Evolutionary conservation across 2,113 vertebrate species (phyloP), one percentile per base, ranked within the genome.

Genomic region (Dicaeum eximium): DNA sequence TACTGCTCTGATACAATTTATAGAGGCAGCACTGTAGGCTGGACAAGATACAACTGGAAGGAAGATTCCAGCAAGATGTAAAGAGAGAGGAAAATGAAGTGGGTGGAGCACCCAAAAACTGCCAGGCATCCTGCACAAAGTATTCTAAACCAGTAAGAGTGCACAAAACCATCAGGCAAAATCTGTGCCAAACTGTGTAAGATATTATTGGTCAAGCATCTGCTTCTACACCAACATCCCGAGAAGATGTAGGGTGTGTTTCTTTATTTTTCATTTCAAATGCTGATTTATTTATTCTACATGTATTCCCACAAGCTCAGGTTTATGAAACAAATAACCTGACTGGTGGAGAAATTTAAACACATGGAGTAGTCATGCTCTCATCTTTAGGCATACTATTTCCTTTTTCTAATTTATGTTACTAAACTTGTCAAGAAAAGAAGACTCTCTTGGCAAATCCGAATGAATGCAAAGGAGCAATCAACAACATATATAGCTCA

Each of bases 261-360:
- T 62, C 77, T n/a, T 69, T n/a, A 51, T 73, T 96, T 96, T 87
- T 65, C 21, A 82, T 93, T 96, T 95, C 86, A 92, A 67, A 93
- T 74, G 83, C 51, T 72, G 74, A 96, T 92, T 94, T 91, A 96
- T 91, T 95, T 92, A 91, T 40, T 61, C 87, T 90, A 47, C 38
- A 0, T 18, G 12, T 77, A 57, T 54, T 92, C 45, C 42, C 50
- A 62, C 50, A 42, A 89, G 78, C 44, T 85, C 93, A 92, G 54
- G 83, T 95, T 95, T 95, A 95, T 12, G 53, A 96, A 97, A 95
- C 75, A 97, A 97, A 93, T 88, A 96, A 96, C 33, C 61, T 50
- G 51, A 74, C 51, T 25, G 11, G 73, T 80, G 71, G 24, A 91
- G 88, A 84, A 90, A 81, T 58, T 92, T 95, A 93, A 97, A 94